phyloP scores from a whole-genome alignment of 2,888 invertebrate genomes.

The Theristus sp. region DNA sequence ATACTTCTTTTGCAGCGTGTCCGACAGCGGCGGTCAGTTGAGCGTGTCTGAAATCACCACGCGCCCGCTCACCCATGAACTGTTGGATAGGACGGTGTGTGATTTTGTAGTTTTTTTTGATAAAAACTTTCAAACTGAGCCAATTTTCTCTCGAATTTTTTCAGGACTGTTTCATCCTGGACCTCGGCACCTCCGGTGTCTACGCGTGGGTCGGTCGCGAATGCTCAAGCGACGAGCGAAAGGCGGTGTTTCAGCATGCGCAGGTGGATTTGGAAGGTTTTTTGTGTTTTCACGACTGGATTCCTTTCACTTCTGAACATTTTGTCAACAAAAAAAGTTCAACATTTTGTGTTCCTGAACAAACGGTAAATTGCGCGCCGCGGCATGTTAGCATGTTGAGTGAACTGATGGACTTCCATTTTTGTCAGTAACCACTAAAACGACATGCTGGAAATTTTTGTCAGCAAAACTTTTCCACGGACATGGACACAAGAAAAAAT shows the following conservation, averaged over 20 bases:
- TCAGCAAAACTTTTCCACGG: no score
- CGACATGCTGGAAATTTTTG: no score
- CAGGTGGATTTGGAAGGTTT: no score
- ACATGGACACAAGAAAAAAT: background rate
- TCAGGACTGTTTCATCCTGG: conserved; percentile 29
- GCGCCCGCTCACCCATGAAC: conserved; percentile 51
- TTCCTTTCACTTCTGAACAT: no score
- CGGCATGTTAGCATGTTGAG: no score
- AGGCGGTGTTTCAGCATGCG: background rate
- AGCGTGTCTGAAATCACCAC: conserved; percentile 50
- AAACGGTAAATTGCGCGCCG: no score
- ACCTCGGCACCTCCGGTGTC: conserved; percentile 25
- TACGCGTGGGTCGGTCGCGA: conserved; percentile 36
- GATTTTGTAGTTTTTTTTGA: background rate
- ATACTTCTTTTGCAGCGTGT: conserved; percentile 9
- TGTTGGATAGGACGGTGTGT: conserved; percentile 48
- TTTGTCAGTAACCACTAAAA: no score
- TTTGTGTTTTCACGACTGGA: no score
- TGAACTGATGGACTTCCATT: no score
- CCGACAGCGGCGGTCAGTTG: conserved; percentile 38
- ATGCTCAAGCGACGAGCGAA: conserved; percentile 17
- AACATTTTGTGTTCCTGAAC: no score
- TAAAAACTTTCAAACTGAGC: background rate
- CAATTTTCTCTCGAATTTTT: background rate
- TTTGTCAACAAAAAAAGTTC: no score